Conservation (phyloP, 2,797 vertebrate species). For the Acipenser transmontanus region DNA sequence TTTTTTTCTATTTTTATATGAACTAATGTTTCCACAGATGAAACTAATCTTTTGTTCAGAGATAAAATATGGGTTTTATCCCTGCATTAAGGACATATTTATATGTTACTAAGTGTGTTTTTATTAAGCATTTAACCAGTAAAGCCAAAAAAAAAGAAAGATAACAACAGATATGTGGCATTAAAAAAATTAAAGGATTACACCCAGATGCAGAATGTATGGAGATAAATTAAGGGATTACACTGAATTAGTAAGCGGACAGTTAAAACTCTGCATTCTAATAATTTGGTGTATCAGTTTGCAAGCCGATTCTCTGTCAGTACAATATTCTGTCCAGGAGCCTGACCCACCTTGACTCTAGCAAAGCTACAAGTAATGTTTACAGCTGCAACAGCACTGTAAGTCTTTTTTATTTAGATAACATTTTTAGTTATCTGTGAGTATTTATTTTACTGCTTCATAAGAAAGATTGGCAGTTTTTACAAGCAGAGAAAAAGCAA, state of each 20-base stretch:
- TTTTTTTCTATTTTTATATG: slow-evolving; percentile 46
- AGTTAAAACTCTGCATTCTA: slow-evolving; percentile 66
- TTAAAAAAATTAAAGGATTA: slow-evolving; percentile 71
- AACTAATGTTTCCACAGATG: slow-evolving; percentile 49
- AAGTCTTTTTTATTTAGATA: slow-evolving; percentile 28
- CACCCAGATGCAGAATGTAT: slow-evolving; percentile 61
- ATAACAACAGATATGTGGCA: slow-evolving; percentile 68
- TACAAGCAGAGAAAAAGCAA: too few species aligned
- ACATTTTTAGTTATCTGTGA: neutral
- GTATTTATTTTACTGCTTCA: neutral
- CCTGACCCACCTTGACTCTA: neutral
- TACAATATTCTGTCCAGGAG: neutral
- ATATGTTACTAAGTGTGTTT: slow-evolving; percentile 50
- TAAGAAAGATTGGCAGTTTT: too few species aligned
- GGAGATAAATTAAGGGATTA: slow-evolving; percentile 71
- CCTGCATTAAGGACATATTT: slow-evolving; percentile 63
- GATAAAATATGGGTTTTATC: slow-evolving; percentile 51
- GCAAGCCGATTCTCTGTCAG: slow-evolving; percentile 9
- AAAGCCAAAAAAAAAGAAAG: slow-evolving; percentile 23
- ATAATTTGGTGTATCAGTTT: slow-evolving; percentile 63
- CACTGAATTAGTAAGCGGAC: slow-evolving; percentile 63
- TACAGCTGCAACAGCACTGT: slow-evolving; percentile 42
- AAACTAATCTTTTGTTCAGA: slow-evolving; percentile 65
- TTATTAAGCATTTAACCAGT: slow-evolving; percentile 23
- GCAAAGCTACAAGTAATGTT: slow-evolving; percentile 33